A percentile compares a stretch with the other conserved stretches of the same genome.
These are phyloP conservation scores for Taenaris catops DNA, from an alignment of 2,888 invertebrate species.

Conservation along the genomic window DNA sequence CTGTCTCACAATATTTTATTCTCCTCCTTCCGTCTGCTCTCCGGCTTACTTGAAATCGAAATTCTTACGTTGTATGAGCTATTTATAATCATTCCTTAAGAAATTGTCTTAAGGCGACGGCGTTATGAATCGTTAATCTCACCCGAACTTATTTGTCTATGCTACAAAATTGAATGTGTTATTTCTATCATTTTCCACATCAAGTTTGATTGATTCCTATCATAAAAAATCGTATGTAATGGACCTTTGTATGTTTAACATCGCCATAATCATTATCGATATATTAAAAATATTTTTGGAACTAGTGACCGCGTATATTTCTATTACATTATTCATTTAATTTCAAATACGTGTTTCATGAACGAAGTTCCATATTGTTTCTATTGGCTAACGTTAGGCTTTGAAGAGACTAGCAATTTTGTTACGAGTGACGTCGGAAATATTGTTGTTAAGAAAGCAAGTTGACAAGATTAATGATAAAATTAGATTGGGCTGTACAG, in stretches of 20 bases:
- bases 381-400: slow-evolving; percentile 22
- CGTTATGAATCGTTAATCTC: too few relatives aligned
- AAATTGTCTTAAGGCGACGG: slow-evolving; percentile 37
- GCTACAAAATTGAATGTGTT: too few relatives aligned
- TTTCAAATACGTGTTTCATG: too few relatives aligned
- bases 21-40: slow-evolving; percentile 44
- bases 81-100: slow-evolving; percentile 65
- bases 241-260: too few relatives aligned
- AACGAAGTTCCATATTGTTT: too few relatives aligned
- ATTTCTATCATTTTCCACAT: too few relatives aligned
- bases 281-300: too few relatives aligned
- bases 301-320: too few relatives aligned
- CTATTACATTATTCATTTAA: too few relatives aligned
- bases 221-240: slow-evolving; percentile 6
- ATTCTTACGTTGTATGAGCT: slow-evolving; percentile 55
- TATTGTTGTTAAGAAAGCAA: slow-evolving; percentile 40
- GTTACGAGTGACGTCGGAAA: slow-evolving; percentile 41
- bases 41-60: slow-evolving; percentile 51
- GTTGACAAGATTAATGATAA: slow-evolving; percentile 61
- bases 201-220: too few relatives aligned
- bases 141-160: too few relatives aligned
- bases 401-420: slow-evolving; percentile 29
- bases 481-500: slow-evolving; percentile 41
- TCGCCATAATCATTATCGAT: too few relatives aligned
- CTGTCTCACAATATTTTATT: slow-evolving; percentile 66